Base-by-base conservation (phyloP, 2,113 vertebrate species). In the Casuarius casuarius region DNA sequence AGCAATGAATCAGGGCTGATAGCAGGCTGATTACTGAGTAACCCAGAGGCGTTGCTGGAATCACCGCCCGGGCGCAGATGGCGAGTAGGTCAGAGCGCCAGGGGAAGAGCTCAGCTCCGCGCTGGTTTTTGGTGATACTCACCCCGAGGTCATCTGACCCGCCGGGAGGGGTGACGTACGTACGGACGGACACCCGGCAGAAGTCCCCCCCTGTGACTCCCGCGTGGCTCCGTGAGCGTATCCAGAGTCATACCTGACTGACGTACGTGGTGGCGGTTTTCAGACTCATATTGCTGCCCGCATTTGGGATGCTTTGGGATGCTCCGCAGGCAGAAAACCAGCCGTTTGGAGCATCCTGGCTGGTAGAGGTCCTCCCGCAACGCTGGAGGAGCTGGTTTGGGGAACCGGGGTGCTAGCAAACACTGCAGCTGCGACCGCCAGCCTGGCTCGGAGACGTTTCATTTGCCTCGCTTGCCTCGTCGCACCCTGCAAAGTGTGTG, bases 1-100 rank as follows among this genome's bases (percentile, higher is more conserved):
- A 86, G 92, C 49, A 42, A 1, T 94, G 96, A 93, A 90, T 91
- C 91, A 91, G 72, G 33, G 91, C 62, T 26, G 95, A 95, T 95
- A 89, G 82, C 1, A 1, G 7, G 9, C 51, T 29, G 90, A 84
- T 93, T 81, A 78, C 86, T 89, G 35, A 89, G 79, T 52, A 68
- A 93, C 76, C 68, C 65, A 19, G 81, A 70, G 82, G 82, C n/a
- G 10, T 83, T 76, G 5, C 66, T 70, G 88, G 85, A 54, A 54
- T 82, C 85, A 13, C 59, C 12, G 0, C 56, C 23, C 88, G 75
- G 77, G 23, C 78, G 48, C 5, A 8, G 83, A n/a, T 56, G 3
- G 29, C 73, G 13, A 38, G 31, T 87, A 80, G 58, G 40, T 83
- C 67, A 63, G 84, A 17, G 8, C 5, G 40, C 40, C 66, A 4